phyloP scores from a whole-genome alignment of 2,888 invertebrate genomes.

The Heterodera filipjevi region DNA sequence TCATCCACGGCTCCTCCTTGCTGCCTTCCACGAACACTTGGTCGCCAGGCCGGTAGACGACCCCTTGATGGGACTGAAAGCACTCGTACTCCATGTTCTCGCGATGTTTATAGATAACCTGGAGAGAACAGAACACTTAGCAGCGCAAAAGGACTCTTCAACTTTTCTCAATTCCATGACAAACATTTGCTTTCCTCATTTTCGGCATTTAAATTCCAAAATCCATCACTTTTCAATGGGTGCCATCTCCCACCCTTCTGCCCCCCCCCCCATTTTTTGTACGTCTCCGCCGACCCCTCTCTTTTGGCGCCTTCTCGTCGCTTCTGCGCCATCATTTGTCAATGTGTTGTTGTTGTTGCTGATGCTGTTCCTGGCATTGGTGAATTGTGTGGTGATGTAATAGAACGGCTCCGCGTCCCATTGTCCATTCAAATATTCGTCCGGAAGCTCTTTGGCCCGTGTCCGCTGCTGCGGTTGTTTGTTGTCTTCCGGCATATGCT shows the following conservation, averaged over 20 bases:
- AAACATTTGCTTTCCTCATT: not conserved
- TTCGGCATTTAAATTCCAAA: not conserved
- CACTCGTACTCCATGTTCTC: slow-evolving; percentile 52
- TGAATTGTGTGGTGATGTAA: slow-evolving; percentile 22
- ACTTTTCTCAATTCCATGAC: too few species aligned
- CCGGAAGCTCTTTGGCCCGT: slow-evolving; percentile 13
- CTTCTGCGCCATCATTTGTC: slow-evolving; percentile 9
- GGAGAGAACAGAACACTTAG: not conserved
- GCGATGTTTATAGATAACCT: slow-evolving; percentile 50
- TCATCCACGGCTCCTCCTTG: slow-evolving; percentile 51
- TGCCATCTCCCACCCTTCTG: not conserved
- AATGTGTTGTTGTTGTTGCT: slow-evolving; percentile 3
- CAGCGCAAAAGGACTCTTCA: not conserved
- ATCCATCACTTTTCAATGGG: too few species aligned
- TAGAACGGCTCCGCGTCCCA: slow-evolving; percentile 39
- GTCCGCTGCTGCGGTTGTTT: slow-evolving; percentile 10
- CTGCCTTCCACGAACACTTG: slow-evolving; percentile 53
- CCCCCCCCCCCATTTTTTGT: not conserved
- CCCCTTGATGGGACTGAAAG: slow-evolving; percentile 53
- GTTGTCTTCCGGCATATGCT: not conserved
- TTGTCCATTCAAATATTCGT: slow-evolving; percentile 17
- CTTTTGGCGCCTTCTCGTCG: slow-evolving; percentile 23
- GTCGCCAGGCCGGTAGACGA: slow-evolving; percentile 51
- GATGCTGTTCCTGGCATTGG: not conserved
- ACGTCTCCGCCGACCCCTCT: slow-evolving; percentile 11